Percentiles rank a stretch among this genome's conserved stretches.
These are phyloP conservation scores for Orientallactaga sibirica DNA, from an alignment of 2,797 vertebrate species.

Conservation along the genomic window DNA sequence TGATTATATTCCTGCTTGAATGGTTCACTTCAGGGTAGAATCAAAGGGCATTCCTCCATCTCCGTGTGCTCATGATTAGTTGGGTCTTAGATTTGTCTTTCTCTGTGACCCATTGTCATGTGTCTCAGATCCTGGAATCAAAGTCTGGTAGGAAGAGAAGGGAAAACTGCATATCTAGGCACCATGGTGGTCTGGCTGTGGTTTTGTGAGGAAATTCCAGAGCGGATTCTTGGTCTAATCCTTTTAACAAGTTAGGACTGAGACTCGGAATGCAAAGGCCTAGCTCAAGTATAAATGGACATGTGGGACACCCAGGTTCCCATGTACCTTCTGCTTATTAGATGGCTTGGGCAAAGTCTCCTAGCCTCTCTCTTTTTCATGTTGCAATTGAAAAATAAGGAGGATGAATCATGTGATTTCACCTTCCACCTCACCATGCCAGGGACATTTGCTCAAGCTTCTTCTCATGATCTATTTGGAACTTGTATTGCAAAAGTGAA, in stretches of 20 bases:
- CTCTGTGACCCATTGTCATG: not conserved
- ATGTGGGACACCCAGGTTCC: not conserved
- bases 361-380: not conserved
- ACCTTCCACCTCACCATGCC: not conserved
- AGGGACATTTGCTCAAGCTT: not conserved
- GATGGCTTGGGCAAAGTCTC: not conserved
- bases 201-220: not conserved
- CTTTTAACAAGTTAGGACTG: not conserved
- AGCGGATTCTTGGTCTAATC: too few relatives aligned
- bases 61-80: not conserved
- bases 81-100: not conserved
- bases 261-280: not conserved
- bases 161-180: not conserved
- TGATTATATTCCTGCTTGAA: not conserved
- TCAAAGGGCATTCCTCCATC: not conserved
- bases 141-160: not conserved
- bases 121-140: too few relatives aligned
- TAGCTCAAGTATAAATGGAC: not conserved
- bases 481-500: not conserved
- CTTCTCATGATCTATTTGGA: constrained; percentile 6
- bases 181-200: not conserved
- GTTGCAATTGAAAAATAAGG: not conserved
- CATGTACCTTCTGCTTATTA: not conserved
- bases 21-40: not conserved
- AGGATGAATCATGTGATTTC: not conserved